A percentile compares a stretch with the other conserved stretches of the same genome.
Evolutionary conservation across 2,797 vertebrate genomes (phyloP).

Genomic region (Varecia variegata): DNA sequence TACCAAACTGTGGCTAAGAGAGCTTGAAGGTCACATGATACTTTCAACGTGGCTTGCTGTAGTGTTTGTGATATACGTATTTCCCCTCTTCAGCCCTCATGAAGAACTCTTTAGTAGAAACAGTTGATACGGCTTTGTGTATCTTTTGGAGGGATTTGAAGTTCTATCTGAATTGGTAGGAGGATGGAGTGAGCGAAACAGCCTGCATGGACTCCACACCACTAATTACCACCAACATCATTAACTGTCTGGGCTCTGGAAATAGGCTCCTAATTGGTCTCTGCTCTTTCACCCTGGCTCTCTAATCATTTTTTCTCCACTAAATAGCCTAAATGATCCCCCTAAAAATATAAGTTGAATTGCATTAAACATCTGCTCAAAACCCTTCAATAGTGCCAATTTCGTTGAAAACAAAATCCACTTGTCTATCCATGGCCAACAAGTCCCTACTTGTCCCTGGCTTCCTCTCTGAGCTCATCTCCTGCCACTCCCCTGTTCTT

Average conservation of each 20-base stretch:
- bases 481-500: background rate
- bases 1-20: background rate
- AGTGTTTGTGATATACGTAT: background rate
- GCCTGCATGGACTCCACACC: rapidly evolving
- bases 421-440: background rate
- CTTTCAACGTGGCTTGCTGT: background rate
- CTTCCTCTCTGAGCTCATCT: background rate
- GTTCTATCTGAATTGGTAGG: background rate
- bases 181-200: background rate
- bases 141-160: background rate
- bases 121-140: background rate
- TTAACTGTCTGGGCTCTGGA: background rate
- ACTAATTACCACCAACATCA: rapidly evolving
- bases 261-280: background rate
- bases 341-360: background rate
- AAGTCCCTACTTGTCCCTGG: background rate
- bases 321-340: background rate
- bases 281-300: background rate
- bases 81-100: background rate
- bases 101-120: background rate
- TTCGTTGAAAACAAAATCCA: background rate
- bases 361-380: background rate
- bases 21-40: background rate
- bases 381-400: background rate
- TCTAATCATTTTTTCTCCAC: background rate